These are phyloP conservation scores for Stenopsyche tienmushanensis DNA, from an alignment of 1,140 invertebrate genomes.

Conservation along the genomic window DNA sequence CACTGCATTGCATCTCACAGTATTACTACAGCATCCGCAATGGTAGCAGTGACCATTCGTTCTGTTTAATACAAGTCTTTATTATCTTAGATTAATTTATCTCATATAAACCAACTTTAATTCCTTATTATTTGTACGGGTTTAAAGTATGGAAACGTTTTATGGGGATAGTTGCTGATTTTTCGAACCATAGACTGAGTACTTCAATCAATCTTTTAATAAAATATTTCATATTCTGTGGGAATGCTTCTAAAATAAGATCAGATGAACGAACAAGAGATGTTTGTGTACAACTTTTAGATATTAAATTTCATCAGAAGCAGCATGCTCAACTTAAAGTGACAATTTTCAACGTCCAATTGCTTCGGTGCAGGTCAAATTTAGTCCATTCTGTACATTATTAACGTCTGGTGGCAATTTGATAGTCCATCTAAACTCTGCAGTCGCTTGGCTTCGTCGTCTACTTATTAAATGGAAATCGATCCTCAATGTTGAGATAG, in stretches of 20 bases:
- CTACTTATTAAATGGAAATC: not conserved
- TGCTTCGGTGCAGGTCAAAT: not conserved
- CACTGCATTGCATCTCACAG: no score
- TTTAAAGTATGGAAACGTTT: no score
- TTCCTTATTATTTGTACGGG: not conserved
- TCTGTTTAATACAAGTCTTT: no score
- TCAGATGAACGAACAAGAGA: not conserved
- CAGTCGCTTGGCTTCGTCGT: not conserved
- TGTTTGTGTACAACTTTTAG: not conserved
- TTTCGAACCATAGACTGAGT: not conserved
- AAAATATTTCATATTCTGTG: not conserved
- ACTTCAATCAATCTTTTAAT: not conserved
- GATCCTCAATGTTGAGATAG: not conserved
- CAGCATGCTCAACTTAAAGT: no score
- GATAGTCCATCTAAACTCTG: not conserved
- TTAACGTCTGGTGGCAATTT: not conserved
- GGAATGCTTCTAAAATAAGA: not conserved
- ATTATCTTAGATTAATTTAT: no score
- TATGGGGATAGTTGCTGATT: not conserved
- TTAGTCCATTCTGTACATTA: not conserved
- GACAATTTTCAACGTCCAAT: not conserved
- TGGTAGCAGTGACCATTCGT: no score
- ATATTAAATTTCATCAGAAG: no score
- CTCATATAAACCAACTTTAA: not conserved
- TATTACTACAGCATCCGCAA: no score